These are phyloP conservation scores for Dolichoris vasculosae DNA, from an alignment of 1,140 invertebrate genomes.

Conservation along the genomic window DNA sequence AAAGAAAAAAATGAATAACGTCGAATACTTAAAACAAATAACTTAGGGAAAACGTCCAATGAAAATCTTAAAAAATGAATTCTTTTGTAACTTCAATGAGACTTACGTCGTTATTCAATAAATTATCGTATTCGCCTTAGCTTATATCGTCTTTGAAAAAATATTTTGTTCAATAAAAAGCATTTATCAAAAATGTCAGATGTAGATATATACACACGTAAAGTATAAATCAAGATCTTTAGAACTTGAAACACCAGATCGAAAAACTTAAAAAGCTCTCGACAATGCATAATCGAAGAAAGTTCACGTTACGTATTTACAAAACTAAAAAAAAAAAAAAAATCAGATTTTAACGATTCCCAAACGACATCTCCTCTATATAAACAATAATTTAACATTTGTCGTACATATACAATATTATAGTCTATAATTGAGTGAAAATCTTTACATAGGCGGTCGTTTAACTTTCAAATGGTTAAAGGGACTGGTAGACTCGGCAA, in stretches of 20 bases:
- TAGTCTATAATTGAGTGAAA: slow-evolving; percentile 39
- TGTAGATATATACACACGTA: background rate
- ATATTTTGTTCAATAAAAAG: background rate
- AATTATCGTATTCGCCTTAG: background rate
- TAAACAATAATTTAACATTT: slow-evolving; percentile 53
- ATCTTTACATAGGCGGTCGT: slow-evolving; percentile 44
- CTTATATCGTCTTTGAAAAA: background rate
- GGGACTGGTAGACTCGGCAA: background rate
- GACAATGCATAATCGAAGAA: background rate
- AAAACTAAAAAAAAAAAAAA: slow-evolving; percentile 32
- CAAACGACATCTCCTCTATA: slow-evolving; percentile 44
- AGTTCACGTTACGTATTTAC: slow-evolving; percentile 1
- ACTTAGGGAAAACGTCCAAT: slow-evolving; percentile 25
- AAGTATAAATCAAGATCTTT: slow-evolving; percentile 8
- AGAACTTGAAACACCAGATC: background rate
- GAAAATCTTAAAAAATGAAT: slow-evolving; percentile 49
- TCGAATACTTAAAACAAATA: slow-evolving; percentile 51
- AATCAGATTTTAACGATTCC: slow-evolving; percentile 36
- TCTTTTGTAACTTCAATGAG: slow-evolving; percentile 13
- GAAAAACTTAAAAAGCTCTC: background rate
- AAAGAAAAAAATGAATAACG: slow-evolving; percentile 40
- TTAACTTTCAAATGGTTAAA: slow-evolving; percentile 18
- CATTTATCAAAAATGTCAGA: slow-evolving; percentile 30
- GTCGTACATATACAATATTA: slow-evolving; percentile 43
- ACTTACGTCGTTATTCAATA: background rate